These are phyloP conservation scores for Nerophis lumbriciformis DNA, from an alignment of 2,113 vertebrate species.

Conservation along the genomic window DNA sequence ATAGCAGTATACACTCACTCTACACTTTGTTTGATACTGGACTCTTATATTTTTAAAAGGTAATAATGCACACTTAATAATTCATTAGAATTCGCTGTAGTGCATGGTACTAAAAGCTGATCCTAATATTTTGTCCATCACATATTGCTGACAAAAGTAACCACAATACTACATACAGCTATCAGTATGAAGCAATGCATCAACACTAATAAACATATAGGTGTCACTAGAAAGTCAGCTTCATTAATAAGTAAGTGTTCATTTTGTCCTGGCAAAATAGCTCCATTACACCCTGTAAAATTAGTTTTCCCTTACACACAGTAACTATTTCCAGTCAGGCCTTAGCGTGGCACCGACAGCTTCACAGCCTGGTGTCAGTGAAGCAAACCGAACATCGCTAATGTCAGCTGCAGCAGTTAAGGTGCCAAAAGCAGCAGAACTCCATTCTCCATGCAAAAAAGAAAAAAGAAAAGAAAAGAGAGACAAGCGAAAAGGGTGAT, in stretches of 20 bases:
- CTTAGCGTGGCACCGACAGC: not conserved
- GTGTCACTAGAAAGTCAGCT: not conserved
- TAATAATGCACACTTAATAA: too few relatives aligned
- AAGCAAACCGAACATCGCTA: not conserved
- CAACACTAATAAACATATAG: not conserved
- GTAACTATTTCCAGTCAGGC: not conserved
- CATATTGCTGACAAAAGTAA: too few relatives aligned
- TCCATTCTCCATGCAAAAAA: not conserved
- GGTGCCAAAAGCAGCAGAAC: constrained; percentile 1
- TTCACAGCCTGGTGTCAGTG: not conserved
- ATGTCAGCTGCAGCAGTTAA: not conserved
- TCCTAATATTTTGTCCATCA: too few relatives aligned
- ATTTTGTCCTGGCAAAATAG: not conserved
- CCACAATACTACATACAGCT: not conserved
- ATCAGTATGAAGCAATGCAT: not conserved
- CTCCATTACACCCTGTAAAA: not conserved
- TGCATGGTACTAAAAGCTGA: too few relatives aligned
- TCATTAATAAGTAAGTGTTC: not conserved
- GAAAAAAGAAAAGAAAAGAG: not conserved
- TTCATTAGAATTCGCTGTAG: too few relatives aligned
- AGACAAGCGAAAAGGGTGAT: not conserved
- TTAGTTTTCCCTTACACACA: not conserved
- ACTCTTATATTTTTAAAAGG: too few relatives aligned
- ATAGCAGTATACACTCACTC: too few relatives aligned
- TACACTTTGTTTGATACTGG: too few relatives aligned